Percentiles rank a stretch among this genome's conserved stretches.
Evolutionary conservation across 2,113 vertebrate genomes (phyloP).

Genomic region (Hyperopisus bebe): DNA sequence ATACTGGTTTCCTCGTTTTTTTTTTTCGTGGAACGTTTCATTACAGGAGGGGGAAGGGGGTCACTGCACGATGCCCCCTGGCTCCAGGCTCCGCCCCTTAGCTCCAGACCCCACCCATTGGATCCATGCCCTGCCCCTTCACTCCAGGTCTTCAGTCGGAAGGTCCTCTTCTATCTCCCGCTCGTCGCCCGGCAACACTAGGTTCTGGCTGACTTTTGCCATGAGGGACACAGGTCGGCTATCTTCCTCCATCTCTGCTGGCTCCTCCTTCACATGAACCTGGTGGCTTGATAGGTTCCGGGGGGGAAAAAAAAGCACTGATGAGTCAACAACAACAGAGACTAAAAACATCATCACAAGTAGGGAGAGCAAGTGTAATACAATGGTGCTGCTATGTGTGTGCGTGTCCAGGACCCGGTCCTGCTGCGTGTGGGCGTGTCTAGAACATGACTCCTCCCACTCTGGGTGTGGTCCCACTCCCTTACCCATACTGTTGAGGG

Average conservation of each 20-base stretch:
- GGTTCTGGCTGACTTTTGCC: slow-evolving; percentile 74
- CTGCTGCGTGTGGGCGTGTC: neutral
- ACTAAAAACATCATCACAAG: neutral
- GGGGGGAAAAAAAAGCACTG: neutral
- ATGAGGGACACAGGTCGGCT: slow-evolving; percentile 74
- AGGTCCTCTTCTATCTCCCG: slow-evolving; percentile 92
- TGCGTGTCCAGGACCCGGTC: too few relatives aligned
- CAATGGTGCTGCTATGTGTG: too few relatives aligned
- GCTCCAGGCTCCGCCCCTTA: slow-evolving; percentile 33
- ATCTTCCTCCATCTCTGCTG: slow-evolving; percentile 85
- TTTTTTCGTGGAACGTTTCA: slow-evolving; percentile 33
- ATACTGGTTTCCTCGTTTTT: slow-evolving; percentile 37
- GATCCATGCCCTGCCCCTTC: slow-evolving; percentile 47
- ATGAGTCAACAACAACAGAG: neutral
- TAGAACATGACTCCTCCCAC: neutral
- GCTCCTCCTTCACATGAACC: slow-evolving; percentile 96
- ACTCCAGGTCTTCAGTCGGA: slow-evolving; percentile 90
- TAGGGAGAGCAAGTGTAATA: neutral
- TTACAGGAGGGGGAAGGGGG: slow-evolving; percentile 28
- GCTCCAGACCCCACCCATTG: slow-evolving; percentile 33
- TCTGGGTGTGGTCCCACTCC: neutral
- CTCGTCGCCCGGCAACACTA: slow-evolving; percentile 76
- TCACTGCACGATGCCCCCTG: slow-evolving; percentile 21
- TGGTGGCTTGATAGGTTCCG: slow-evolving; percentile 67
- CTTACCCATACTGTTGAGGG: slow-evolving; percentile 92